Conservation (phyloP, 2,888 invertebrate genomes). For the Eupeodes latifasciatus region DNA sequence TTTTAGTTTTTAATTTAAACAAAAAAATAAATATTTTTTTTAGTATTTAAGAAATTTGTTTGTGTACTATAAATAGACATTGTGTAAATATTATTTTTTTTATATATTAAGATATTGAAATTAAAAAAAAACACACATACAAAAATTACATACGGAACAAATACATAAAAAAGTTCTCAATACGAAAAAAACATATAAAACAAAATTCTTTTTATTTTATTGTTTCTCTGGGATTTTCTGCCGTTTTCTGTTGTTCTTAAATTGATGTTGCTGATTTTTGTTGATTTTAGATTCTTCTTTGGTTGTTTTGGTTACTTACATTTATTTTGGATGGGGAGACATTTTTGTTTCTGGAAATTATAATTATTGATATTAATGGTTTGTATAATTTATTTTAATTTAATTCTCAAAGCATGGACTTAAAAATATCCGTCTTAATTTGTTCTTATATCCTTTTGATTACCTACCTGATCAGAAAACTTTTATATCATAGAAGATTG, state of each 20-base stretch:
- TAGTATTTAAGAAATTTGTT: slow-evolving; percentile 47
- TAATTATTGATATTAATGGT: not conserved
- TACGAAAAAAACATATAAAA: slow-evolving; percentile 59
- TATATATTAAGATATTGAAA: slow-evolving; percentile 63
- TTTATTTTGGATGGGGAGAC: not conserved
- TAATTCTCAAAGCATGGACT: not conserved
- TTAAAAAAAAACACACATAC: slow-evolving; percentile 45
- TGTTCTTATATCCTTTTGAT: too few relatives aligned
- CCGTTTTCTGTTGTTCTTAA: slow-evolving; percentile 19
- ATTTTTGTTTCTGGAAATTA: not conserved
- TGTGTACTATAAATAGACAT: slow-evolving; percentile 62
- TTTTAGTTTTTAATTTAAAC: slow-evolving; percentile 61
- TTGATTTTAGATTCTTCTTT: slow-evolving; percentile 19
- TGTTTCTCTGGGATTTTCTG: slow-evolving; percentile 12
- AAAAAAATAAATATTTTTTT: slow-evolving; percentile 33
- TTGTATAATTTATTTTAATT: not conserved
- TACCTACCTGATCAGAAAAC: too few relatives aligned
- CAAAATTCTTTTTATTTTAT: slow-evolving; percentile 60
- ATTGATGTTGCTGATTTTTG: slow-evolving; percentile 29
- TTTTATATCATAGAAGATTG: too few relatives aligned
- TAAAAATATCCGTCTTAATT: too few relatives aligned
- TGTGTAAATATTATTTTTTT: slow-evolving; percentile 65
- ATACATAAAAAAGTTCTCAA: slow-evolving; percentile 56
- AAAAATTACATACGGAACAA: slow-evolving; percentile 45
- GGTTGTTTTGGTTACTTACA: slow-evolving; percentile 20